Conservation (phyloP, 2,797 vertebrate genomes). For the Aselliscus stoliczkanus region DNA sequence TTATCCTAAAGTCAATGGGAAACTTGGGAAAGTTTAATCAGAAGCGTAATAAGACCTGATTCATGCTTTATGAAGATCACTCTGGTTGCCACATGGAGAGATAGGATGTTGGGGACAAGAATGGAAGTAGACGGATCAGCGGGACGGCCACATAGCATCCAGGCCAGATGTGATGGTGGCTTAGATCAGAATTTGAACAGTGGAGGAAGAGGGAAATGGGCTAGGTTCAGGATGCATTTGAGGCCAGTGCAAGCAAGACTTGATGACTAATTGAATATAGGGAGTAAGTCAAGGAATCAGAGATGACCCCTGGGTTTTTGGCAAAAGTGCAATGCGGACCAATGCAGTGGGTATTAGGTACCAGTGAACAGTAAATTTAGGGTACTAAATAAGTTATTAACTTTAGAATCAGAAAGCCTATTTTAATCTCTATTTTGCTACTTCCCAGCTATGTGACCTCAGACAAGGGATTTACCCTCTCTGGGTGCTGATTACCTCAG, state of each 20-base stretch:
- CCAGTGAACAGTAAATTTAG: not conserved
- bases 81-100: not conserved
- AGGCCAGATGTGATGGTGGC: not conserved
- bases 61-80: not conserved
- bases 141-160: not conserved
- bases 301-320: not conserved
- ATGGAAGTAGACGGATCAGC: not conserved
- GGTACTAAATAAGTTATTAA: not conserved
- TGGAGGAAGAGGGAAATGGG: not conserved
- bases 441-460: not conserved
- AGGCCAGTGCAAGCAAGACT: not conserved
- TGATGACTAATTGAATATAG: not conserved
- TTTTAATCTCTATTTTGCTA: not conserved
- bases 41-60: not conserved
- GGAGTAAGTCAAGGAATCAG: not conserved
- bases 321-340: not conserved
- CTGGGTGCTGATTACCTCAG: not conserved
- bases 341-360: not conserved
- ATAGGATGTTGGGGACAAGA: not conserved
- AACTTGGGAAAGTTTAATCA: not conserved
- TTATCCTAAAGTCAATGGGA: not conserved
- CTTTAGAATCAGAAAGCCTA: conserved; percentile 26
- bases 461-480: not conserved
- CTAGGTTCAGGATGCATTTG: not conserved
- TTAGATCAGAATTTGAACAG: not conserved